Percentiles rank a stretch among this genome's conserved stretches.
Conservation (phyloP, 2,888 invertebrate species). For the Aspidapion aeneum region DNA sequence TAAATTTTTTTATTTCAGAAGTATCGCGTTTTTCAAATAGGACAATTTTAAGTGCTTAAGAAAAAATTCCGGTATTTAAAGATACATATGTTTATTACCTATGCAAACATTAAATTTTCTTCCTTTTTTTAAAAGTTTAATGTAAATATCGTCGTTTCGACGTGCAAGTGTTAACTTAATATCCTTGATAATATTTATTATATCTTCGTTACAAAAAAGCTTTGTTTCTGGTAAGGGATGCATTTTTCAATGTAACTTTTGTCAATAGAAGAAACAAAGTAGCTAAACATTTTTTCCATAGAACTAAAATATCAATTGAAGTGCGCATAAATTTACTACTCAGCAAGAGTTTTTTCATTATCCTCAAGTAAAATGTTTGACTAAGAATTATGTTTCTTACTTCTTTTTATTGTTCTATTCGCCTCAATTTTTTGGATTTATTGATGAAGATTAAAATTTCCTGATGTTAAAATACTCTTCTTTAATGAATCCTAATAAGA, state of each 20-base stretch:
- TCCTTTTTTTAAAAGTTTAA: not conserved
- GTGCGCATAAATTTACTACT: not conserved
- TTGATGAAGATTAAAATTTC: not conserved
- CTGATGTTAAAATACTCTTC: not conserved
- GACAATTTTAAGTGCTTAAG: not conserved
- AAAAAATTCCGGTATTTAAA: not conserved
- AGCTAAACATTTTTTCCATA: not conserved
- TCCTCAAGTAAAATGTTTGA: not conserved
- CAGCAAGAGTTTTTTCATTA: not conserved
- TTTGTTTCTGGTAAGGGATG: not conserved
- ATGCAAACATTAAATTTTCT: not conserved
- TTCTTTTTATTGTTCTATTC: not conserved
- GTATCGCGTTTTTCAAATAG: not conserved
- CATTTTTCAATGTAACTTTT: not conserved
- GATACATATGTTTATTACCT: not conserved
- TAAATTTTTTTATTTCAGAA: not conserved
- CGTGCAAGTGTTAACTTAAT: not conserved
- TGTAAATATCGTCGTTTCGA: not conserved
- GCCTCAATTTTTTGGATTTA: too few relatives aligned
- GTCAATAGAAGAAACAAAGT: not conserved
- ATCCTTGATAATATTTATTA: not conserved
- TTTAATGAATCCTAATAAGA: not conserved
- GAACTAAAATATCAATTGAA: not conserved
- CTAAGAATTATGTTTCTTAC: not conserved
- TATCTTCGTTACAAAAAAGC: not conserved